Evolutionary conservation across 2,113 vertebrate genomes (phyloP), one percentile per base, ranked within the genome.

Genomic region (Dasyurus viverrinus): DNA sequence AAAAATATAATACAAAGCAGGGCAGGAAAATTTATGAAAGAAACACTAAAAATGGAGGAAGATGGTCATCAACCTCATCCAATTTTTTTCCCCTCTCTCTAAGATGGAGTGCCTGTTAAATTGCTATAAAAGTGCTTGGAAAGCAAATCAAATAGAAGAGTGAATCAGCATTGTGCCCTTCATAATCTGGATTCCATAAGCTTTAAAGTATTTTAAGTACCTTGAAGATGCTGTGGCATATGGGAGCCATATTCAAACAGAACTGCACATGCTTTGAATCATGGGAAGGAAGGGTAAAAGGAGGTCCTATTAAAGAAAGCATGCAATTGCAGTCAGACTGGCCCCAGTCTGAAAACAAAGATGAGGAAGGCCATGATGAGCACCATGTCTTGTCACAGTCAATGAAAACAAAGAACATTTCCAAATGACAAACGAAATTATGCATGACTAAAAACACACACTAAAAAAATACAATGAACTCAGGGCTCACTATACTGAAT

Each of bases 221-320:
- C 57, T 90, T 23, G 48, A 95, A 90, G 84, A 42, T 89, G 8
- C 1, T 0, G 0, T 12, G 46, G 25, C 68, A 68, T 26, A 68
- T 14, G 94, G 92, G 22, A 50, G 27, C 93, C 3, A 7, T 16
- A 91, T 53, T 48, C 92, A 53, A 22, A 76, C 7, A 90, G 53
- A 92, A 92, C 46, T 94, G 2, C 26, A 46, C 50, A 92, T 42
- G 46, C 27, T 30, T 96, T 95, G 90, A 96, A 55, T 96, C 55
- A 68, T 12, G 46, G 90, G 46, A 90, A 30, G 0, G 95, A 57
- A 93, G n/a, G 42, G 54, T 3, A 89, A 92, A 90, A 11, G 92
- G 50, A 53, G 0, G 11, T 92, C 84, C 60, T 50, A 27, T 60
- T 68, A 95, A 93, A 27, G 26, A 16, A 97, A 93, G 36, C 12